Evolutionary conservation across 2,888 invertebrate species (phyloP).

Genomic region (Agonopterix arenella): DNA sequence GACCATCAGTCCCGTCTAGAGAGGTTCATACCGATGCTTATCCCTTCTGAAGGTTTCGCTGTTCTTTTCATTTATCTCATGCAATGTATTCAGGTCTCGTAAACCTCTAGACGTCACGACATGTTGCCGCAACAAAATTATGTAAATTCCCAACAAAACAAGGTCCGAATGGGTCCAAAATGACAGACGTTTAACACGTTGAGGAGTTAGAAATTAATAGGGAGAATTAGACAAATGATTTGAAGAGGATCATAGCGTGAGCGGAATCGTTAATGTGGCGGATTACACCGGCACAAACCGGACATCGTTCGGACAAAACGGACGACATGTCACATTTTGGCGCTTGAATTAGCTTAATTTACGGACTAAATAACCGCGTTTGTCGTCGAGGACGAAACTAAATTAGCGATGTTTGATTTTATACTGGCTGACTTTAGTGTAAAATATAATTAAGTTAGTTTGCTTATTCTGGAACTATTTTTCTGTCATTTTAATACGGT

Average conservation of each 20-base stretch:
- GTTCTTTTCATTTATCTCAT: slow-evolving; percentile 2
- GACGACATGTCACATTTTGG: slow-evolving; percentile 31
- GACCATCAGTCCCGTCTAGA: no score
- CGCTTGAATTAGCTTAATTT: slow-evolving; percentile 30
- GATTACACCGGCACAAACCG: slow-evolving; percentile 26
- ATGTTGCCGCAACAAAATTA: slow-evolving; percentile 12
- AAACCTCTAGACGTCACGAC: slow-evolving; percentile 6
- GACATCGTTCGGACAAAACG: slow-evolving; percentile 13
- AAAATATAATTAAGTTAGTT: no score
- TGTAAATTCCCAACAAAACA: slow-evolving; percentile 13
- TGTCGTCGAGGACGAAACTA: slow-evolving; percentile 15
- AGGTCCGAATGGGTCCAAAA: slow-evolving; percentile 4
- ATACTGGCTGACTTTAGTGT: no score
- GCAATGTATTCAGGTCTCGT: slow-evolving; percentile 7
- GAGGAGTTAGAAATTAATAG: slow-evolving; percentile 32
- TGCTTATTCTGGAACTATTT: no score
- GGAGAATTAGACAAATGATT: slow-evolving; percentile 14
- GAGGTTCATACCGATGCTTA: not conserved
- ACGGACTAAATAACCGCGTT: slow-evolving; percentile 4
- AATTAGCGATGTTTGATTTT: no score
- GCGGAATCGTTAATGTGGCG: slow-evolving; percentile 31
- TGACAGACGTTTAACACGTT: slow-evolving; percentile 15
- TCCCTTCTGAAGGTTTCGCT: not conserved
- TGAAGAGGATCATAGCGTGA: slow-evolving; percentile 28
- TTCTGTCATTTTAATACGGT: not conserved